Base-by-base conservation (phyloP, 2,888 invertebrate genomes). In the Enchytraeus crypticus region DNA sequence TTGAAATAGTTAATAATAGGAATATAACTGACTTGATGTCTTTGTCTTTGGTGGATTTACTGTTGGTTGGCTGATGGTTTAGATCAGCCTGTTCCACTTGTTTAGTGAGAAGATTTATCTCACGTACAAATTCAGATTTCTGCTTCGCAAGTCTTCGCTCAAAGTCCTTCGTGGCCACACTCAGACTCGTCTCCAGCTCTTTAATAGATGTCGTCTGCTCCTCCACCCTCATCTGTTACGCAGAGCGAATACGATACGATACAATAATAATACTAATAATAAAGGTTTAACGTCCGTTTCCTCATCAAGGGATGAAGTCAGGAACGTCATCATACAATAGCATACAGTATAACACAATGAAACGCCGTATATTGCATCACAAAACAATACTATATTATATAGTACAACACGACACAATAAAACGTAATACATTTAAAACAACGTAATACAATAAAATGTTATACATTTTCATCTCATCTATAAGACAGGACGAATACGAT, bases 41-140 rank as follows among this genome's bases (percentile, higher is more conserved):
- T 11, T 38, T 55, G 11, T 55, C 55, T 23, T 47, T 47, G 14
- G 21, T 5, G 8, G 49, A 8, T 8, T 23, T 47, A 23, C 11
- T 23, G 43, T 23, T 38, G 11, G 33, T 38, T 14, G 53, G 43
- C 23, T 30, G 34, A 21, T 53, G 21, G 5, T 27, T 18, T 21
- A 38, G 32, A 21, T 59, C 66, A 30, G 64, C 61, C 65, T 76
- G 73, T 32, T 72, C 62, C 32, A 77, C 61, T 65, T 78, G 77
- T 45, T 74, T 71, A 71, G 76, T 72, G 43, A 78, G 62, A 53
- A 77, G 53, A 62, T 77, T 75, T 46, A 77, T 74, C 63, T 77
- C 74, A 67, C 72, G 71, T 69, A 78, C 78, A 62, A 75, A 74
- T 53, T 76, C 73, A 61, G 71, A 69, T 66, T 78, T 77, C 64